Percentiles rank a stretch among this genome's conserved stretches.
Evolutionary conservation across 2,888 invertebrate species (phyloP).

Genomic region (Nemapogon koenigi): DNA sequence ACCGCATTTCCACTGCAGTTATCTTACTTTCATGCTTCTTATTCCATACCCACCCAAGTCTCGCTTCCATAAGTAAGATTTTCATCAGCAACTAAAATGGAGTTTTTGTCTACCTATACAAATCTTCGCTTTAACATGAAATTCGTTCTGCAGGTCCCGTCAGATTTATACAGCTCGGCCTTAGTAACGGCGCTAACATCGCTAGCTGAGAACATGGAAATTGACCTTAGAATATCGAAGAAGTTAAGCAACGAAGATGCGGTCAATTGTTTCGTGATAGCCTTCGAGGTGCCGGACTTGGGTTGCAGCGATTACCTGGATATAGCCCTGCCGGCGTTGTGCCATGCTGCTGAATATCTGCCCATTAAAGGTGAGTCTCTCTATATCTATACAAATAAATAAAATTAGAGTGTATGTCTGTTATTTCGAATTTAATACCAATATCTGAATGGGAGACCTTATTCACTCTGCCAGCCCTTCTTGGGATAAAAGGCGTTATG

Average conservation of each 20-base stretch:
- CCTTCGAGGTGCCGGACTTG: slow-evolving; percentile 78
- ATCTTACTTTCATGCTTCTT: no score
- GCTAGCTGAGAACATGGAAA: slow-evolving; percentile 74
- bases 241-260: slow-evolving; percentile 59
- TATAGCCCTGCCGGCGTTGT: slow-evolving; percentile 78
- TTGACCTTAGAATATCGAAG: slow-evolving; percentile 69
- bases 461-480: no score
- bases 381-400: no score
- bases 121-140: neutral
- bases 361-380: slow-evolving; percentile 61
- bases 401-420: no score
- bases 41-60: no score
- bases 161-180: slow-evolving; percentile 63
- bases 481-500: no score
- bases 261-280: slow-evolving; percentile 70
- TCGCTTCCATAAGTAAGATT: no score
- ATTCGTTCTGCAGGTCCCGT: slow-evolving; percentile 38
- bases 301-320: slow-evolving; percentile 84
- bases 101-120: no score
- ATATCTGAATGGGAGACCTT: no score
- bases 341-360: slow-evolving; percentile 77
- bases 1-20: no score
- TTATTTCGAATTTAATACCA: no score
- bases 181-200: slow-evolving; percentile 78
- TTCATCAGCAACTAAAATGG: no score